phyloP scores from a whole-genome alignment of 2,797 vertebrate genomes.

The Typhlichthys eigenmanni region DNA sequence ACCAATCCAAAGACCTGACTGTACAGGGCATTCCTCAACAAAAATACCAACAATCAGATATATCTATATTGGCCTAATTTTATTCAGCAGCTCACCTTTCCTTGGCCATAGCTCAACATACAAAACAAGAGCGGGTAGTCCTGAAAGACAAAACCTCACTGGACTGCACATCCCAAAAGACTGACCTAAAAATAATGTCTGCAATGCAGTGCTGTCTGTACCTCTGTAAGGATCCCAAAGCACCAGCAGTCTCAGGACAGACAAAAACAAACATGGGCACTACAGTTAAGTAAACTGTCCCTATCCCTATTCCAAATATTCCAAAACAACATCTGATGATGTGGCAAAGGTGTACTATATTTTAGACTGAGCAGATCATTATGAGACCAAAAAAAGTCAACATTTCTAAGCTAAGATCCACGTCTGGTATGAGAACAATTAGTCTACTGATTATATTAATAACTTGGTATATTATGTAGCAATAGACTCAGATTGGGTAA shows the following conservation, averaged over 20 bases:
- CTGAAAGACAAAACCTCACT: conserved; percentile 52
- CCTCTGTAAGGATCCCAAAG: conserved; percentile 57
- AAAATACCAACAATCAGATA: conserved; percentile 31
- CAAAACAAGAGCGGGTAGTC: conserved; percentile 32
- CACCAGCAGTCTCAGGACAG: conserved; percentile 52
- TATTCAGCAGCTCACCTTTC: conserved; percentile 51
- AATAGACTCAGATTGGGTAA: too few species aligned
- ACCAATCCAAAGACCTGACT: conserved; percentile 39
- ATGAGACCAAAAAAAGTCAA: too few species aligned
- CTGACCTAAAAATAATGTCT: conserved; percentile 77
- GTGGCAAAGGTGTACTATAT: background rate
- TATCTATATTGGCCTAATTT: conserved; percentile 14
- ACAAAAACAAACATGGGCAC: conserved; percentile 41
- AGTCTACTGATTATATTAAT: too few species aligned
- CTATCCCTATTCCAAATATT: conserved; percentile 42
- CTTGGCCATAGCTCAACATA: conserved; percentile 44
- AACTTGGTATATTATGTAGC: too few species aligned
- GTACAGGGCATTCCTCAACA: conserved; percentile 51
- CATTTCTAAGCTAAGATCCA: too few species aligned
- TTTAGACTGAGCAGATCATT: too few species aligned
- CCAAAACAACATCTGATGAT: conserved; percentile 44
- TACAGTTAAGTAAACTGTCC: conserved; percentile 31
- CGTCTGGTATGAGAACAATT: too few species aligned
- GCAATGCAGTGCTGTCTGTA: conserved; percentile 56
- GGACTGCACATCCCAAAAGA: conserved; percentile 58